Conservation (phyloP, 2,113 vertebrate species). For the Illadopsis cleaveri region DNA sequence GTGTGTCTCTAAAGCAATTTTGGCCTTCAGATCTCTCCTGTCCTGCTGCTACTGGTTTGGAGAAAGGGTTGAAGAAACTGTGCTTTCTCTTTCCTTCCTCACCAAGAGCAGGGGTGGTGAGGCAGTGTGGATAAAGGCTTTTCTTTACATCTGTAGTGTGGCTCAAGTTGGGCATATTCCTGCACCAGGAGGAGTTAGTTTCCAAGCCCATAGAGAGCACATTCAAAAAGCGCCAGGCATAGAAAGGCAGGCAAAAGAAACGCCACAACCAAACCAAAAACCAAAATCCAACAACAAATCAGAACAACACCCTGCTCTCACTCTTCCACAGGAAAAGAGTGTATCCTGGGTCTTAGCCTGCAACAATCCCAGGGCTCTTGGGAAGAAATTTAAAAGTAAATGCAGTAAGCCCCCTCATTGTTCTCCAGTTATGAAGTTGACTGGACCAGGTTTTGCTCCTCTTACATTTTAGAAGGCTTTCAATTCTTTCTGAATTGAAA, state of each 20-base stretch:
- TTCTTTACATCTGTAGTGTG: background rate
- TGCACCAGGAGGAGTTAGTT: background rate
- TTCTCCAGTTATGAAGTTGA: background rate
- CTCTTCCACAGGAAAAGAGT: background rate
- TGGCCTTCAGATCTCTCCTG: background rate
- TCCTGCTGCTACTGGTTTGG: background rate
- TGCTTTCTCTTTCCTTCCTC: background rate
- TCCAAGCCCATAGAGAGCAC: background rate
- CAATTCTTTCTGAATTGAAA: background rate
- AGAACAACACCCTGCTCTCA: background rate
- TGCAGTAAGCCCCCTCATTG: fast-evolving
- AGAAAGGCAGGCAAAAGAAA: background rate
- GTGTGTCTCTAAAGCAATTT: background rate
- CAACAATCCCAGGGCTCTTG: background rate
- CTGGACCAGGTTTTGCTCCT: background rate
- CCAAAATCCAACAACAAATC: background rate
- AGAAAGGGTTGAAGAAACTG: background rate
- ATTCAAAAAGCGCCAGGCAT: background rate
- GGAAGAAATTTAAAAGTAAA: background rate
- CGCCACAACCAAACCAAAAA: background rate
- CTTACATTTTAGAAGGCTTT: background rate
- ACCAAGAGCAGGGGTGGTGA: background rate
- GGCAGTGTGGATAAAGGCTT: background rate
- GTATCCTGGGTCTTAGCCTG: background rate
- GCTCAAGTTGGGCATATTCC: background rate